phyloP scores from a whole-genome alignment of 92 coral and sea anemone species.

The Phenganax stokvisi region DNA sequence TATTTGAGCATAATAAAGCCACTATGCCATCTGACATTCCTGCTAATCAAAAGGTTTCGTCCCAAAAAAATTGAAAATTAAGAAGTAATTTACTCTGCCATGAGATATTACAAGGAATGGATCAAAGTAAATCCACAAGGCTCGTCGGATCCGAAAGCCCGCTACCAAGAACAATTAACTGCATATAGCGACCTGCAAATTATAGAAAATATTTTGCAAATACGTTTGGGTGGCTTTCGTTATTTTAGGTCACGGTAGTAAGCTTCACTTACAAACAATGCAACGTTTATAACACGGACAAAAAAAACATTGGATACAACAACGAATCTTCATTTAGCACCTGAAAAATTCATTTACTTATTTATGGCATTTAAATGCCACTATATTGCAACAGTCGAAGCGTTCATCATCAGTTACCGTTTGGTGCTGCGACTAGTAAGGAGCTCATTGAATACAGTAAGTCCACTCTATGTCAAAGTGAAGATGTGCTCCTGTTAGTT shows the following conservation, averaged over 20 bases:
- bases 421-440: conserved; percentile 9
- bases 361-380: conserved; percentile 27
- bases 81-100: too few species aligned
- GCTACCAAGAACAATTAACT: neutral
- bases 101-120: too few species aligned
- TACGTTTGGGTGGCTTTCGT: conserved; percentile 19
- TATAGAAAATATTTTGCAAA: conserved; percentile 2
- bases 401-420: conserved; percentile 21
- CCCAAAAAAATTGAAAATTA: too few species aligned
- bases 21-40: too few species aligned
- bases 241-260: conserved; percentile 22
- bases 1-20: too few species aligned
- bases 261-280: conserved; percentile 9
- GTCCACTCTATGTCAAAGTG: neutral
- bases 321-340: conserved; percentile 23
- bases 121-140: neutral
- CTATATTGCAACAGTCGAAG: conserved; percentile 11
- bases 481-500: neutral
- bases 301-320: conserved; percentile 11
- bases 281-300: conserved; percentile 7
- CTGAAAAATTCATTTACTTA: conserved; percentile 40
- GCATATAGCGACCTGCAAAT: neutral
- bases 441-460: conserved; percentile 12
- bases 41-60: too few species aligned
- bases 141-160: neutral